A percentile compares a stretch with the other conserved stretches of the same genome.
Evolutionary conservation across 2,797 vertebrate species (phyloP).

Genomic region (Crocidura indochinensis): DNA sequence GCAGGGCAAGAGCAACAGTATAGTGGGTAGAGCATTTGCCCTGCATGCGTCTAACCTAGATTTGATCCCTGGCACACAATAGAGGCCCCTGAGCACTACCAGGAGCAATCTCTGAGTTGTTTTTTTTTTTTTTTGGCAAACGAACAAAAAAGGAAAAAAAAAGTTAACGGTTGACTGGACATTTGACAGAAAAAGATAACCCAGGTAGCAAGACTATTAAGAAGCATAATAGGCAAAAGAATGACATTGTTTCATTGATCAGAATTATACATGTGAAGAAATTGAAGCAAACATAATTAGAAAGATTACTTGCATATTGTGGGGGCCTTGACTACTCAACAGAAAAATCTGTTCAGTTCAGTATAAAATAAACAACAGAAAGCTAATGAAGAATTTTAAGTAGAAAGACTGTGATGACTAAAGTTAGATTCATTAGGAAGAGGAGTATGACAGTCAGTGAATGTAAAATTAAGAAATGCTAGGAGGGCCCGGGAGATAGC

Average conservation of each 20-base stretch:
- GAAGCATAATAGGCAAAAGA: not conserved
- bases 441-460: not conserved
- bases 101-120: no score
- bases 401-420: not conserved
- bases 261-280: not conserved
- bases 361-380: not conserved
- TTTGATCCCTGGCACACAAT: no score
- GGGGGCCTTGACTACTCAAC: not conserved
- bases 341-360: slow-evolving; percentile 39
- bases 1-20: not conserved
- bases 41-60: no score
- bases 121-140: no score
- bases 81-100: no score
- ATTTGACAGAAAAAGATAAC: not conserved
- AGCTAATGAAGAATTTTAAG: slow-evolving; percentile 36
- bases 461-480: not conserved
- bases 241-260: not conserved
- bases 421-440: slow-evolving; percentile 20
- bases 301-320: not conserved
- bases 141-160: not conserved
- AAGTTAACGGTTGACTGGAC: not conserved
- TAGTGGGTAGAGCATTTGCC: no score
- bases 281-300: not conserved
- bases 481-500: not conserved
- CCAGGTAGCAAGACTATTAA: not conserved